Evolutionary conservation across 2,113 vertebrate species (phyloP).

Genomic region (Takifugu bimaculatus): DNA sequence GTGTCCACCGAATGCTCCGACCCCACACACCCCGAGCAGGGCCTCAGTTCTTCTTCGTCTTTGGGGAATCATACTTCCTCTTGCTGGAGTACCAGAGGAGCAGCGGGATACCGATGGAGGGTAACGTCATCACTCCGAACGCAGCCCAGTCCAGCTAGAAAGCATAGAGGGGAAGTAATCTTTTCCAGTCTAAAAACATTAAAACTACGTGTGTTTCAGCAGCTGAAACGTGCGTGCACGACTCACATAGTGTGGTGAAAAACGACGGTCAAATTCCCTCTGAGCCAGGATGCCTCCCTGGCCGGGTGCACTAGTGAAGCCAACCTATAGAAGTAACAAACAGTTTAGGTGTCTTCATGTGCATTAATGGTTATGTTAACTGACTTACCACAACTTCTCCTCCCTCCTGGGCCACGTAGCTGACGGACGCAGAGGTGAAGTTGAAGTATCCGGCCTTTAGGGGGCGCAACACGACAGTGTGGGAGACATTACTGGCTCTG

Average conservation of each 20-base stretch:
- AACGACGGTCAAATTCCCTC: conserved; percentile 90
- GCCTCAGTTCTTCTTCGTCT: conserved; percentile 90
- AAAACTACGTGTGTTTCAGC: no score
- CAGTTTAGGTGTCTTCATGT: neutral
- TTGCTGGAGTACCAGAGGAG: conserved; percentile 98
- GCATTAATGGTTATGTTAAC: neutral
- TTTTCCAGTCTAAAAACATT: no score
- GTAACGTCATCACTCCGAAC: conserved; percentile 95
- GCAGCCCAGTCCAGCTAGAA: conserved; percentile 92
- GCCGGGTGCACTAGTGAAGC: conserved; percentile 91
- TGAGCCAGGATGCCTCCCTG: conserved; percentile 95
- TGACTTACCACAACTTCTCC: conserved; percentile 86
- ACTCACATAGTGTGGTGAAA: conserved; percentile 96
- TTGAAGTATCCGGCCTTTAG: conserved; percentile 96
- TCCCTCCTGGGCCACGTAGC: conserved; percentile 90
- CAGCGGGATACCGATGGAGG: conserved; percentile 93
- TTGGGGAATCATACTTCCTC: conserved; percentile 90
- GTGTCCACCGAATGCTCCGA: conserved; percentile 9
- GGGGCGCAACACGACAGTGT: conserved; percentile 91
- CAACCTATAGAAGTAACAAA: conserved; percentile 71
- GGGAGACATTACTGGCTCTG: conserved; percentile 93
- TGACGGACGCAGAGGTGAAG: conserved; percentile 92
- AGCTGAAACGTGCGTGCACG: neutral
- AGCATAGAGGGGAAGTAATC: neutral
- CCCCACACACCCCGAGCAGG: neutral